Percentiles rank a stretch among this genome's conserved stretches.
Evolutionary conservation across 2,888 invertebrate genomes (phyloP).

Genomic region (Dysmachus trigonus): DNA sequence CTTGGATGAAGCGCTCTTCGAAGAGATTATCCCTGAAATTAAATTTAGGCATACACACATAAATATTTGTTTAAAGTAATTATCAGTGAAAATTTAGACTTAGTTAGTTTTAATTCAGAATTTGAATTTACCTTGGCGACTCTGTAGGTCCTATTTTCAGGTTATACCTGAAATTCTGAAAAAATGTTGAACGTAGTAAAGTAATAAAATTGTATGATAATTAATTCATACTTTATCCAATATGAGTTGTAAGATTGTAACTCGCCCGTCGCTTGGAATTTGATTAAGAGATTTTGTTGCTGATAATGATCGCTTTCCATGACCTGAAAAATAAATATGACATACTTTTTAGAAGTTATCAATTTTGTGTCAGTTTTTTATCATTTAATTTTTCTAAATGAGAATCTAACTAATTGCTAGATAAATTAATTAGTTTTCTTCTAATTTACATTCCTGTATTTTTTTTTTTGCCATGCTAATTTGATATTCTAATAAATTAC

Average conservation of each 20-base stretch:
- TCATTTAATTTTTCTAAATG: too few species aligned
- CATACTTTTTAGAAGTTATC: neutral
- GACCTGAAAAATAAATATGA: constrained; percentile 49
- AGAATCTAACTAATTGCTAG: too few species aligned
- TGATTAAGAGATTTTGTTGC: neutral
- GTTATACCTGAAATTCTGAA: neutral
- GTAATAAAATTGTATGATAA: neutral
- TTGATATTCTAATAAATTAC: too few species aligned
- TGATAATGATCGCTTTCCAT: constrained; percentile 57
- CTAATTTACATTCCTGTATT: too few species aligned
- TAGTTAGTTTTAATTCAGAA: neutral
- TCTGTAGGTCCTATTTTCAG: neutral
- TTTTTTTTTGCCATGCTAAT: too few species aligned
- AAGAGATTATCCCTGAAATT: neutral
- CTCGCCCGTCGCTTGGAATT: neutral
- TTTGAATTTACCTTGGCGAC: neutral
- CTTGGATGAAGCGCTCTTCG: neutral
- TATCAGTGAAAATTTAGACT: too few species aligned
- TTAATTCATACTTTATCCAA: neutral
- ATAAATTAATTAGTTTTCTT: too few species aligned
- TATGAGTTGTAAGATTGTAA: constrained; percentile 1
- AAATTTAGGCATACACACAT: neutral
- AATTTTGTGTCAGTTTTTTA: too few species aligned
- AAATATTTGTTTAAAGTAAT: too few species aligned
- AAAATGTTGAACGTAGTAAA: neutral